A percentile compares a stretch with the other conserved stretches of the same genome.
phyloP scores from a whole-genome alignment of 2,113 vertebrate species.

The Pavo muticus region DNA sequence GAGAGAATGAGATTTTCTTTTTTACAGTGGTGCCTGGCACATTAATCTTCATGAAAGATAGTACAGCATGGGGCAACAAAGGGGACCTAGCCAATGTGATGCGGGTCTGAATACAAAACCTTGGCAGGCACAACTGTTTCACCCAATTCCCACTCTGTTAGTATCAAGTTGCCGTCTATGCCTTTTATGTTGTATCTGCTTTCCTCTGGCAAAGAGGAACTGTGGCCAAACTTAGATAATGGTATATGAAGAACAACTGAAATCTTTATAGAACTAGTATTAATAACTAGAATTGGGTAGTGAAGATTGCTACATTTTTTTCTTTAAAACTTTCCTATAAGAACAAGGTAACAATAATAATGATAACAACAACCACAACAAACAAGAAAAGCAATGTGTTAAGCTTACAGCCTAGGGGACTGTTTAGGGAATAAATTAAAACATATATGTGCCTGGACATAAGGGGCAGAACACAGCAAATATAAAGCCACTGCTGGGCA shows the following conservation, averaged over 20 bases:
- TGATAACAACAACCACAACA: neutral
- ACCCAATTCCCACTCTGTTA: neutral
- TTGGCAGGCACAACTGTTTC: neutral
- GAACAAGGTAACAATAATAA: neutral
- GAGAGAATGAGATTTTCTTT: neutral
- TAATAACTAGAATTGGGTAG: neutral
- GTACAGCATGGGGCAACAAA: neutral
- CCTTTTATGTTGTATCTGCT: neutral
- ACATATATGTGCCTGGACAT: neutral
- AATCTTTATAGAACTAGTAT: conserved; percentile 25
- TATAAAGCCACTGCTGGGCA: neutral
- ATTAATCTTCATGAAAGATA: neutral
- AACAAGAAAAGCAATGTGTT: neutral
- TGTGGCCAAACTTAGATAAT: conserved; percentile 18
- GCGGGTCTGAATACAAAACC: neutral
- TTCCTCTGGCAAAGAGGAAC: neutral
- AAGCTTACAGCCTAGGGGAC: neutral
- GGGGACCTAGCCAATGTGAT: neutral
- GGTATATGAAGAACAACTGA: neutral
- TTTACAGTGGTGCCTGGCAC: neutral
- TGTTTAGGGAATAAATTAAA: conserved; percentile 4
- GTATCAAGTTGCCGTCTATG: neutral
- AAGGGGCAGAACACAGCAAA: neutral
- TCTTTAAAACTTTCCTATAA: neutral
- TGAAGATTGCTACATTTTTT: neutral